Evolutionary conservation across 1,140 invertebrate species (phyloP).

Genomic region (Aphis craccivora): DNA sequence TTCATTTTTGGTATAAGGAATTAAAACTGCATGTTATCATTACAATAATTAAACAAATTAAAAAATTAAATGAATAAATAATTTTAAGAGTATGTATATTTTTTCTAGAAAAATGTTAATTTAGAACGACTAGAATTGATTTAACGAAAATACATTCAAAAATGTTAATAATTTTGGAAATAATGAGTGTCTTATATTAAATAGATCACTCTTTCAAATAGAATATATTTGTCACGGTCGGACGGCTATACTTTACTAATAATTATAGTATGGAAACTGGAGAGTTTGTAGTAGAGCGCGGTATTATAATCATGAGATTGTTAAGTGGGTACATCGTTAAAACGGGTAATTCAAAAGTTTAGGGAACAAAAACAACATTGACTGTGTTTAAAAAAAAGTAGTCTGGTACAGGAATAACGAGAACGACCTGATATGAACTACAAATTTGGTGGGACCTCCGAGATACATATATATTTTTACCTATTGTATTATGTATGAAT

Average conservation of each 20-base stretch:
- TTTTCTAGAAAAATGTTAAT: neutral
- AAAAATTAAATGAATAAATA: too few relatives aligned
- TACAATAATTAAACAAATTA: too few relatives aligned
- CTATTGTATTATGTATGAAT: too few relatives aligned
- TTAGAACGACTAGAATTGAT: neutral
- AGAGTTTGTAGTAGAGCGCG: neutral
- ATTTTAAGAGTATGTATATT: neutral
- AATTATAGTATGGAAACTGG: neutral
- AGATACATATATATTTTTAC: too few relatives aligned
- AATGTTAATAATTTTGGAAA: too few relatives aligned
- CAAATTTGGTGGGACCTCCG: neutral
- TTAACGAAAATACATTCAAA: too few relatives aligned
- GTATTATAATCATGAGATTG: constrained; percentile 8
- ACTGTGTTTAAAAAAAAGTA: neutral
- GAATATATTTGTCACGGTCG: too few relatives aligned
- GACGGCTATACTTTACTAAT: neutral
- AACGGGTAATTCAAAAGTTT: neutral
- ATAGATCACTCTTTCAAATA: too few relatives aligned
- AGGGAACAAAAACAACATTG: neutral
- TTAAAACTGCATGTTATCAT: too few relatives aligned
- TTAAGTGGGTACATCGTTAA: constrained; percentile 2
- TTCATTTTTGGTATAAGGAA: too few relatives aligned
- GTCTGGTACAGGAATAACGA: neutral
- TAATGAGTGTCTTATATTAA: too few relatives aligned
- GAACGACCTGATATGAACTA: neutral